Base-by-base conservation (phyloP, 2,113 vertebrate genomes). In the Dicaeum eximium region DNA sequence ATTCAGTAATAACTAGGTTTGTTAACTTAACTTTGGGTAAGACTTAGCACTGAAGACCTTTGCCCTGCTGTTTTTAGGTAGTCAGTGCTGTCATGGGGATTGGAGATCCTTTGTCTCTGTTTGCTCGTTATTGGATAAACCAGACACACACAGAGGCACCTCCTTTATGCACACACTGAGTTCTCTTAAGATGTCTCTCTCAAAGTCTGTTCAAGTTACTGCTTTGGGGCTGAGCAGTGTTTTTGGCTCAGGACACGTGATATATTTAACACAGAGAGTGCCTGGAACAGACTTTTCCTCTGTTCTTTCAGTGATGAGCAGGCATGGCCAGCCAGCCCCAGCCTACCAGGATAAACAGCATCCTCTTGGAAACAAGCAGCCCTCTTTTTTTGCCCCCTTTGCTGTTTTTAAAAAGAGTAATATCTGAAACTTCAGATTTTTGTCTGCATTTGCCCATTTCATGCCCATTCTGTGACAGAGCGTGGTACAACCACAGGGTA, bases 41-140 rank as follows among this genome's bases (percentile, higher is more conserved):
- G 80, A 69, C 50, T 72, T 66, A 65, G 62, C 60, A 64, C 75
- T n/a, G n/a, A 74, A 65, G 87, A 94, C 72, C 92, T 96, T 96
- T 88, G 82, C 33, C 40, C 74, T 84, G 62, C 28, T 88, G 56
- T 37, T 90, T 88, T 80, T 37, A 80, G 91, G 64, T 53, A 33
- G 51, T 35, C n/a, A 47, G 1, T 15, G 64, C 60, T 70, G 54
- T 53, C 81, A 28, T 44, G 73, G 1, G 23, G 56, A 50, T 15
- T 97, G 82, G 56, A 78, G 69, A 28, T 47, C 25, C 25, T 90
- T 53, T 80, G 80, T 48, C 64, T 31, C 48, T 62, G 56, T 90
- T 88, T 71, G 60, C 56, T 93, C 1, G 0, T 75, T 80, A 25
- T 9, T 70, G 80, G 85, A 56, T 92, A 93, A 95, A 86, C 33